These are phyloP conservation scores for Pseudochirops corinnae DNA, from an alignment of 2,797 vertebrate species.

Conservation along the genomic window DNA sequence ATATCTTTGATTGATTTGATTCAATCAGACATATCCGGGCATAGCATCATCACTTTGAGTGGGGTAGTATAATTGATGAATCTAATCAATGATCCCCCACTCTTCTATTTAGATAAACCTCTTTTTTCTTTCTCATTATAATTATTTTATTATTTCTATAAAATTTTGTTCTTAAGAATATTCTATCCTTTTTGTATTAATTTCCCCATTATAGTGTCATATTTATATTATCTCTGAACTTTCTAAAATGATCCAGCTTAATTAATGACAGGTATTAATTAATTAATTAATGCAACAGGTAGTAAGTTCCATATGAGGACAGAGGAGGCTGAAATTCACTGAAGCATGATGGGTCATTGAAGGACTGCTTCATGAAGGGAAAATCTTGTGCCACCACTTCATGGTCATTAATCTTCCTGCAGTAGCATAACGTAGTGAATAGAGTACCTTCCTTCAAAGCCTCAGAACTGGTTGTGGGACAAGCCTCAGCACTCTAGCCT, in stretches of 20 bases:
- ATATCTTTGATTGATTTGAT: background rate
- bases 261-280: background rate
- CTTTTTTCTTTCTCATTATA: background rate
- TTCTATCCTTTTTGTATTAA: background rate
- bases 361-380: background rate
- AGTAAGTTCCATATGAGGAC: background rate
- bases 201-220: background rate
- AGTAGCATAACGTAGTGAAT: background rate
- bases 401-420: background rate
- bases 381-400: background rate
- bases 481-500: background rate
- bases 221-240: background rate
- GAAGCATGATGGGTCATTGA: background rate
- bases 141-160: background rate
- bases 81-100: background rate
- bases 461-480: background rate
- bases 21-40: background rate
- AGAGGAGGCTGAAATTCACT: background rate
- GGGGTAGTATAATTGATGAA: background rate
- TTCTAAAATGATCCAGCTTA: background rate
- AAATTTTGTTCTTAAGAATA: background rate
- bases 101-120: background rate
- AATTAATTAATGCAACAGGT: background rate
- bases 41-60: background rate
- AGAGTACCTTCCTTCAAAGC: background rate